Evolutionary conservation across 2,888 invertebrate species (phyloP), one percentile per base, ranked within the genome.

Genomic region (Trachelus tabidus): DNA sequence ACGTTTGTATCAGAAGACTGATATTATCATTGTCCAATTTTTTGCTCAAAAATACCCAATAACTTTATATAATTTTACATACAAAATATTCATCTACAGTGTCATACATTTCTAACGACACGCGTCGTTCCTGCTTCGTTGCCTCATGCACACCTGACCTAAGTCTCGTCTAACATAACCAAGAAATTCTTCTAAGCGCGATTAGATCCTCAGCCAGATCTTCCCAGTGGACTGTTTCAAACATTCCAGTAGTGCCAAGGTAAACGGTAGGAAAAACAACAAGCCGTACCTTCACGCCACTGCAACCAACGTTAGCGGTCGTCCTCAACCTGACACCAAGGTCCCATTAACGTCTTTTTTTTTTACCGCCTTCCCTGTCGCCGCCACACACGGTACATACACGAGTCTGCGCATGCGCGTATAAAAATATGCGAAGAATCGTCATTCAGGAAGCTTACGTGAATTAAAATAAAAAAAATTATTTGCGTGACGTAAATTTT

Each of bases 251-350:
- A 56, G 56, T 23, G 56, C 56, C 56, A 56, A 56, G 84, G 85
- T 83, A 81, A 86, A 79, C 68, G 76, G 73, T 69, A 73, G 76
- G 71, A 76, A 73, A 71, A 77, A 79, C 69, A 40, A 56, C 71
- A 34, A 56, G 56, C 34, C 6, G 71, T 71, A 33, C 71, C 71
- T 71, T 34, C 71, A 71, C 71, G 9, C 31, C 34, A 4, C 15
- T 31, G 71, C 71, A 31, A 11, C 71, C 31, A 71, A 71, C 71
- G 12, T 71, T 71, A 79, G 77, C 78, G 82, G 76, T 81, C 78
- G 81, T 82, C 81, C 78, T 80, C 83, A 82, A 84, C 78, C 80
- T 76, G 76, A 75, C 76, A 77, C 78, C 83, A 84, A 84, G 83
- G 80, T 77, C 79, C 37, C 37, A 56, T 56, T 56, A 15, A 23